A percentile compares a stretch with the other conserved stretches of the same genome.
Conservation (phyloP, 2,113 vertebrate genomes). For the Ammodytes marinus region DNA sequence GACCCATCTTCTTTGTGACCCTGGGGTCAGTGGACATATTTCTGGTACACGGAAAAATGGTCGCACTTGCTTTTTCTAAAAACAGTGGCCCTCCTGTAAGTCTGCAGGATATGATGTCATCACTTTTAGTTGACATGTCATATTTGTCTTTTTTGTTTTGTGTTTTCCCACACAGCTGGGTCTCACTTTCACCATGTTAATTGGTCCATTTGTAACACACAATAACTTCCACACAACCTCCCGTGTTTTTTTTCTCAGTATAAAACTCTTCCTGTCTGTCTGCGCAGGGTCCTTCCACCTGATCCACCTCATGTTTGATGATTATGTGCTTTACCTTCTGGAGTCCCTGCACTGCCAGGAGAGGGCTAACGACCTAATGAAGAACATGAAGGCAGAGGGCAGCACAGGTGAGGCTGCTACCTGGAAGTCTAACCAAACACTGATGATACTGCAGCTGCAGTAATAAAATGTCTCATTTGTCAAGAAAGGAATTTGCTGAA, state of each 20-base stretch:
- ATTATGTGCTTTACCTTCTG: conserved; percentile 97
- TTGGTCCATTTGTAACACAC: neutral
- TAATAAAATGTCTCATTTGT: neutral
- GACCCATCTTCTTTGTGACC: conserved; percentile 64
- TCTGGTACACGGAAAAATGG: conserved; percentile 66
- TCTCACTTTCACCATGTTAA: neutral
- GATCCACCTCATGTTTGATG: conserved; percentile 99
- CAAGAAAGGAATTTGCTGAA: neutral
- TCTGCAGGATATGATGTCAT: conserved; percentile 70
- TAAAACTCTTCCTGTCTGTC: conserved; percentile 9
- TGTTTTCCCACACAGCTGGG: neutral
- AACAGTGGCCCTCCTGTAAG: conserved; percentile 30
- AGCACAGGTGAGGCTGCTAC: conserved; percentile 87
- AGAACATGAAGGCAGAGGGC: conserved; percentile 95
- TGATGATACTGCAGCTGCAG: neutral
- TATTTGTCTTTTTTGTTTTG: neutral
- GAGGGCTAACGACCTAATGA: conserved; percentile 95
- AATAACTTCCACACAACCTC: neutral
- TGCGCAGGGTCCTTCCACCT: conserved; percentile 96
- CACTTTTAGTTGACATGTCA: neutral
- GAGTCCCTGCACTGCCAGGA: conserved; percentile 98
- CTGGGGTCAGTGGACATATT: conserved; percentile 77
- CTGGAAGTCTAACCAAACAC: neutral
- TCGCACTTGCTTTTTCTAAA: conserved; percentile 41
- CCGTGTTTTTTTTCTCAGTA: neutral